Evolutionary conservation across 64 coral and sea anemone genomes (phyloP).

Genomic region (Montipora cactus): DNA sequence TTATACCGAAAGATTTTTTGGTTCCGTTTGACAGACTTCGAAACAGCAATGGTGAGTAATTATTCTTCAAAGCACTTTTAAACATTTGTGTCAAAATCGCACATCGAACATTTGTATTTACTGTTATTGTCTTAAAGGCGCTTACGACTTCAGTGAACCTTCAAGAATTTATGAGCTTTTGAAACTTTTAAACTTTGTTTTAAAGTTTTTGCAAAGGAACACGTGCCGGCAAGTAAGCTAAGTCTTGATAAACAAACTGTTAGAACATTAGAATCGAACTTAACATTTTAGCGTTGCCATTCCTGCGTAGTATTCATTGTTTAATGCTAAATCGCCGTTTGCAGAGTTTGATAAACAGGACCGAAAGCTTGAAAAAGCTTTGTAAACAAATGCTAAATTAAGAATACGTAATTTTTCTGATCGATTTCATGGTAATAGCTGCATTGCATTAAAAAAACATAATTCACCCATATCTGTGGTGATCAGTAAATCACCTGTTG

Average conservation of each 20-base stretch:
- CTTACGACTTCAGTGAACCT: too few relatives aligned
- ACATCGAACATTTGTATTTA: too few relatives aligned
- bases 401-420: background rate
- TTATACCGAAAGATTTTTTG: slow-evolving; percentile 94
- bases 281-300: too few relatives aligned
- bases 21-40: slow-evolving; percentile 50
- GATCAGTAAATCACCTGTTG: background rate
- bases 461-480: background rate
- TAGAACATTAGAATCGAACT: too few relatives aligned
- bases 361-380: background rate
- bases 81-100: background rate
- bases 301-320: too few relatives aligned
- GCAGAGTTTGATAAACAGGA: background rate
- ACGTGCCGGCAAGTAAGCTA: background rate
- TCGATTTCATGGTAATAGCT: too few relatives aligned
- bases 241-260: too few relatives aligned
- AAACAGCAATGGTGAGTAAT: slow-evolving; percentile 65
- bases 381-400: background rate
- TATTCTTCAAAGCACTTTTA: background rate
- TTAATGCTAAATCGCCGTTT: slow-evolving; percentile 16
- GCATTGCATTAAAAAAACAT: background rate
- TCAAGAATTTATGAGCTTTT: too few relatives aligned
- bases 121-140: too few relatives aligned
- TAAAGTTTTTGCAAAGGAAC: background rate
- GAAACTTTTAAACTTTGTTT: too few relatives aligned